phyloP scores from a whole-genome alignment of 2,888 invertebrate species.

The Lottia gigantea region DNA sequence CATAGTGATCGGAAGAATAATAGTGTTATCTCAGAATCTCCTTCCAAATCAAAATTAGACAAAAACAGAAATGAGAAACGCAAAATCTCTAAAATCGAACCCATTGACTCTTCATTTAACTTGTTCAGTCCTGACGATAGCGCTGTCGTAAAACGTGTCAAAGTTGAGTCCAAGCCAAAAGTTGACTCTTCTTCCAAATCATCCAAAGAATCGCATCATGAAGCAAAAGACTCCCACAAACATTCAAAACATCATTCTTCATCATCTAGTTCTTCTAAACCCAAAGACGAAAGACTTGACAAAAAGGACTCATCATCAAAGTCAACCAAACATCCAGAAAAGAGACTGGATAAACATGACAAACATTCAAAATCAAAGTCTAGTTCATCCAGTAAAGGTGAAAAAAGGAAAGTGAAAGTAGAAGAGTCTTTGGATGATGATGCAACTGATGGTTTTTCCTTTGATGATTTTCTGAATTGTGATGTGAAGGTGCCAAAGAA shows the following conservation, averaged over 20 bases:
- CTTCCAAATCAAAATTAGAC: conserved; percentile 8
- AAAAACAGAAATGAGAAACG: conserved; percentile 5
- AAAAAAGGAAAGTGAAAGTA: conserved; percentile 8
- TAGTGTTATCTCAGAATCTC: background rate
- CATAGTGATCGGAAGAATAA: conserved; percentile 12
- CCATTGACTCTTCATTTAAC: background rate
- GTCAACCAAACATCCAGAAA: background rate
- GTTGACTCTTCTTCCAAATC: background rate
- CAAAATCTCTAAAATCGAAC: conserved; percentile 7
- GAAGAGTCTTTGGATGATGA: conserved; percentile 11
- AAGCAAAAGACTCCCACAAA: conserved; percentile 10
- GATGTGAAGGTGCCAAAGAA: conserved; percentile 30
- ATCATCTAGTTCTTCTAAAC: background rate
- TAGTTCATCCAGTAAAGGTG: conserved; percentile 10
- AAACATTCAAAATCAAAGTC: conserved; percentile 8
- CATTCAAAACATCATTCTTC: conserved; percentile 11
- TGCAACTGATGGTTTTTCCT: conserved; percentile 25
- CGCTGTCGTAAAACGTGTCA: conserved; percentile 10
- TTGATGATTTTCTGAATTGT: conserved; percentile 39
- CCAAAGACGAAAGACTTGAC: conserved; percentile 17
- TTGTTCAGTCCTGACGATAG: conserved; percentile 16
- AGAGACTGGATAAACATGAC: background rate
- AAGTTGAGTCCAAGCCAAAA: conserved; percentile 1
- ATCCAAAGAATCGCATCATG: too few species aligned
- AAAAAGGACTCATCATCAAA: conserved; percentile 14